Evolutionary conservation across 37 sponge, comb jelly and placozoan genomes (phyloP).

Genomic region (Halisarca cf. caerulea): DNA sequence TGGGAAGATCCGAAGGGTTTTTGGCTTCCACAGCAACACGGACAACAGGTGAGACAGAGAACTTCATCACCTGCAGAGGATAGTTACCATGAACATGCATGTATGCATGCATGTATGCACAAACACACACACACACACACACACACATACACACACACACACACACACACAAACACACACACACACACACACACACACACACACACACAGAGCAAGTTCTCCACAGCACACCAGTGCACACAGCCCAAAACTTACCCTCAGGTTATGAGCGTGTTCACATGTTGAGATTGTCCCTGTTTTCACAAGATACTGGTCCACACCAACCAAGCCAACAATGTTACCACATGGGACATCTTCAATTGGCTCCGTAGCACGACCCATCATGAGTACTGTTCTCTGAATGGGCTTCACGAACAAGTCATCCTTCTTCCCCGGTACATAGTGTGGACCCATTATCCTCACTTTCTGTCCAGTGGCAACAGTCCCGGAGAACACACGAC

Average conservation of each 20-base stretch:
- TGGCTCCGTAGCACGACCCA: constrained; percentile 94
- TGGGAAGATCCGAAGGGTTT: constrained; percentile 96
- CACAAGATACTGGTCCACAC: constrained; percentile 98
- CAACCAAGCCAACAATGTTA: constrained; percentile 97
- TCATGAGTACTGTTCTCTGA: constrained; percentile 99
- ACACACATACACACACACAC: too few species aligned
- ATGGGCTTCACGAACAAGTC: constrained; percentile 90
- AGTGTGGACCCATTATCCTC: constrained; percentile 99
- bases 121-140: too few species aligned
- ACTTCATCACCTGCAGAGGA: constrained; percentile 90
- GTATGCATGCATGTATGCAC: too few species aligned
- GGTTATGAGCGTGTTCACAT: constrained; percentile 95
- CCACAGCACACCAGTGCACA: too few species aligned
- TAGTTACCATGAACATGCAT: not conserved
- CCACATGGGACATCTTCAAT: constrained; percentile 99
- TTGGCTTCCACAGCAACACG: constrained; percentile 98
- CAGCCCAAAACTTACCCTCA: constrained; percentile 86
- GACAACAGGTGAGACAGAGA: constrained; percentile 99
- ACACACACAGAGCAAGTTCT: too few species aligned
- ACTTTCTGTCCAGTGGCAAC: constrained; percentile 92
- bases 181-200: too few species aligned
- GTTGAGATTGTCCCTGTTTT: constrained; percentile 99
- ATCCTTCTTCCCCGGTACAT: constrained; percentile 95
- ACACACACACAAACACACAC: too few species aligned
- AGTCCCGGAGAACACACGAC: constrained; percentile 98